Evolutionary conservation across 2,888 invertebrate species (phyloP).

Genomic region (Esperia sulphurella): DNA sequence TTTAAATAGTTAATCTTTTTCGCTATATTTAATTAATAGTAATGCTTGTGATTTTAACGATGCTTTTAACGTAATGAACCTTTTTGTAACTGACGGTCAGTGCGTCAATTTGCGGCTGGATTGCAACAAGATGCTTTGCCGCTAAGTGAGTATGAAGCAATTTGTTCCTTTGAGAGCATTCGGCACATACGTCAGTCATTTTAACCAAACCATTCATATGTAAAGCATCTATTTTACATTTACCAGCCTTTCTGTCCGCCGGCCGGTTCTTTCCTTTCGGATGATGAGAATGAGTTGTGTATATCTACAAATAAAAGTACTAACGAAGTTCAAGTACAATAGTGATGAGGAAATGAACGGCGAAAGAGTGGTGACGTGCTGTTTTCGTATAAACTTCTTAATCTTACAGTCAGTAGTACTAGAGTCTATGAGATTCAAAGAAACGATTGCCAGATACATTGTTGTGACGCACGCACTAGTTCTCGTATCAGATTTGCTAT

Average conservation of each 20-base stretch:
- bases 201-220: constrained; percentile 3
- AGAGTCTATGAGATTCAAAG: no score
- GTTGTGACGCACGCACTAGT: no score
- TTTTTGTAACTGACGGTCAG: no score
- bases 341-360: neutral
- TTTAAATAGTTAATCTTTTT: no score
- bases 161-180: constrained; percentile 17
- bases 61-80: no score
- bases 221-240: neutral
- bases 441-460: no score
- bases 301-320: no score
- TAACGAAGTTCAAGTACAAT: neutral
- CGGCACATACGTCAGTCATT: constrained; percentile 8
- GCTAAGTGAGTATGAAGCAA: constrained; percentile 12
- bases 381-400: neutral
- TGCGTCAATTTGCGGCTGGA: neutral
- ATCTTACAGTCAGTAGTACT: no score
- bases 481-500: no score
- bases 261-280: neutral
- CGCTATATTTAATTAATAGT: no score
- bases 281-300: no score
- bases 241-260: neutral
- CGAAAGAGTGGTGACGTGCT: neutral
- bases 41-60: no score
- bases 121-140: constrained; percentile 8